These are phyloP conservation scores for Hirtodrosophila confusa DNA, from an alignment of 2,888 invertebrate species.

Conservation along the genomic window DNA sequence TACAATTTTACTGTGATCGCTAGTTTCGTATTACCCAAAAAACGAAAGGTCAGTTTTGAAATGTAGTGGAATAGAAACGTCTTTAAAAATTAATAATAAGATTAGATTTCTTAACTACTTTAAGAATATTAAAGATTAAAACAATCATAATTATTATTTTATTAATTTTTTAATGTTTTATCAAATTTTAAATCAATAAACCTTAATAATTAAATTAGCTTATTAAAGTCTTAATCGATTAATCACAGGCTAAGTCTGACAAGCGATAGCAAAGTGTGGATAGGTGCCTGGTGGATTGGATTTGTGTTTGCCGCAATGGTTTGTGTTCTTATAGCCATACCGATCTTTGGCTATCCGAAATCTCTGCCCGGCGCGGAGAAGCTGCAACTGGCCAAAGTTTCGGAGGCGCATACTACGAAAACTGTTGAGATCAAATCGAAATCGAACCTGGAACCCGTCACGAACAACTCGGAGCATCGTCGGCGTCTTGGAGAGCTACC, in stretches of 20 bases:
- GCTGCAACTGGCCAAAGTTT: slow-evolving; percentile 87
- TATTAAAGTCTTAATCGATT: too few species aligned
- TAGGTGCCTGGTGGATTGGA: slow-evolving; percentile 95
- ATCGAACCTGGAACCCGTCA: background rate
- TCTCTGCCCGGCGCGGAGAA: slow-evolving; percentile 90
- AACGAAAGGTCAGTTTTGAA: too few species aligned
- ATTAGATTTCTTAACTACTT: too few species aligned
- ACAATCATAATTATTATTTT: too few species aligned
- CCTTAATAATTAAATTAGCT: too few species aligned
- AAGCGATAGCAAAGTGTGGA: slow-evolving; percentile 90
- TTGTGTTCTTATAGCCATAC: slow-evolving; percentile 88
- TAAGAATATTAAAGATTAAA: too few species aligned
- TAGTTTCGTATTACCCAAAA: too few species aligned
- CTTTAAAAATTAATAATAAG: too few species aligned
- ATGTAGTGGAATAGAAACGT: too few species aligned
- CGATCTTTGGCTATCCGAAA: slow-evolving; percentile 90
- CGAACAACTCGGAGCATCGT: slow-evolving; percentile 73
- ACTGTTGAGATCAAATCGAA: slow-evolving; percentile 79
- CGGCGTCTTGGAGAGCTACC: slow-evolving; percentile 87
- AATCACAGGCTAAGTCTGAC: slow-evolving; percentile 87
- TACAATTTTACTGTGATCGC: too few species aligned
- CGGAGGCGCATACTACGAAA: slow-evolving; percentile 87
- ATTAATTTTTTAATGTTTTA: too few species aligned
- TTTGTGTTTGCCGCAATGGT: slow-evolving; percentile 89
- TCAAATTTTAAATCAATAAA: too few species aligned